Evolutionary conservation across 2,113 vertebrate genomes (phyloP), one percentile per base, ranked within the genome.

Genomic region (Lipotes vexillifer): DNA sequence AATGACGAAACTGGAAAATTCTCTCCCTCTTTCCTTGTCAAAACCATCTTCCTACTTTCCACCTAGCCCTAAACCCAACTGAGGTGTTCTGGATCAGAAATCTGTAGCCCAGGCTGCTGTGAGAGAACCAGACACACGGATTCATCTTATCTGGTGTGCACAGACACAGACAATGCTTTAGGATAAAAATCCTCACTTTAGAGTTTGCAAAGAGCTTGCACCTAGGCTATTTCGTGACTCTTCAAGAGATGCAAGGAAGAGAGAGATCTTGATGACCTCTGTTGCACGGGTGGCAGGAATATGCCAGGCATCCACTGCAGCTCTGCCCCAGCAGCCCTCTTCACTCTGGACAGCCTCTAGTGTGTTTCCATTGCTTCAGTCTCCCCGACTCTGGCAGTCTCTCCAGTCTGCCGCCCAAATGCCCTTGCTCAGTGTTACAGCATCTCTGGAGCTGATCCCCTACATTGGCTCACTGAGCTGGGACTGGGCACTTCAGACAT

Each of bases 301-400:
- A 8, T 8, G 4, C 31, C 2, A 1, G 3, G 11, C 12, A 27
- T 6, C 5, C 36, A 88, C 27, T 13, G 2, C 5, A 10, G 13
- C 65, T 81, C 52, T 27, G 6, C 25, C 25, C 12, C 15, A 41
- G 31, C 65, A 68, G 23, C 31, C 71, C 13, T 29, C 10, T 74
- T 65, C 68, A 18, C 21, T 38, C 86, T 25, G 11, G 5, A 33
- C 27, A 11, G 52, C 68, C 83, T 87, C 36, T 23, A 33, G 10
- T 12, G 36, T 87, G 12, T 52, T 82, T 52, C 61, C 8, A 0
- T n/a, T 46, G 41, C 66, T 81, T 41, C n/a, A 20, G 9, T 57
- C 31, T 46, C 74, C 52, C 44, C 10, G 72, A 80, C 29, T 74
- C 80, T 59, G 36, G 63, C 46, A 65, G 11, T n/a, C 27, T 86